phyloP scores from a whole-genome alignment of 2,113 vertebrate genomes.

The Zosterops borbonicus region DNA sequence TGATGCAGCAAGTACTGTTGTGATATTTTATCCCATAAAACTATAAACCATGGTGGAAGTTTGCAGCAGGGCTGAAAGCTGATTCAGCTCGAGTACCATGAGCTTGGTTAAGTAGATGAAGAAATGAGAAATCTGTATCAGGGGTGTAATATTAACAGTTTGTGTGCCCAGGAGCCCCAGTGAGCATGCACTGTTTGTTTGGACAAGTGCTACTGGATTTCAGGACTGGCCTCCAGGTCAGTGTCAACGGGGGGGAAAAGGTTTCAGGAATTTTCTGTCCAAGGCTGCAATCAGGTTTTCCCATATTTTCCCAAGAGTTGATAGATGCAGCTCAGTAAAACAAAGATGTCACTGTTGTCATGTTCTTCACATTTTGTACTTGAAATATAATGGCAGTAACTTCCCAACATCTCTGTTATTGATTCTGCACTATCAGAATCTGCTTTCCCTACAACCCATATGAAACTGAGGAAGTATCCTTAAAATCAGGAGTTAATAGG shows the following conservation, averaged over 20 bases:
- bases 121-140: constrained; percentile 5
- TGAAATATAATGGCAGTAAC: background rate
- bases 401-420: background rate
- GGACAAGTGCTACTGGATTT: constrained; percentile 60
- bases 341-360: background rate
- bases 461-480: background rate
- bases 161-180: constrained; percentile 26
- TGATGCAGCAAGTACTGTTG: background rate
- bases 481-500: background rate
- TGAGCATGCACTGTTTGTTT: constrained; percentile 47
- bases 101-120: background rate
- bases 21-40: background rate
- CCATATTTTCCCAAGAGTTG: background rate
- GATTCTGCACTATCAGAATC: background rate
- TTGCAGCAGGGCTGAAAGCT: background rate
- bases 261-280: constrained; percentile 20
- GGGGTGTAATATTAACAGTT: background rate
- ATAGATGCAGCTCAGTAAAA: background rate
- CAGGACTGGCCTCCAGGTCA: constrained; percentile 45
- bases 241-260: background rate
- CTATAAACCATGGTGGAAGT: background rate
- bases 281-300: background rate
- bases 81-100: background rate
- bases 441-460: background rate
- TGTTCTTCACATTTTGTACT: background rate